Conservation (phyloP, 2,113 vertebrate genomes). For the Grantiella picta region DNA sequence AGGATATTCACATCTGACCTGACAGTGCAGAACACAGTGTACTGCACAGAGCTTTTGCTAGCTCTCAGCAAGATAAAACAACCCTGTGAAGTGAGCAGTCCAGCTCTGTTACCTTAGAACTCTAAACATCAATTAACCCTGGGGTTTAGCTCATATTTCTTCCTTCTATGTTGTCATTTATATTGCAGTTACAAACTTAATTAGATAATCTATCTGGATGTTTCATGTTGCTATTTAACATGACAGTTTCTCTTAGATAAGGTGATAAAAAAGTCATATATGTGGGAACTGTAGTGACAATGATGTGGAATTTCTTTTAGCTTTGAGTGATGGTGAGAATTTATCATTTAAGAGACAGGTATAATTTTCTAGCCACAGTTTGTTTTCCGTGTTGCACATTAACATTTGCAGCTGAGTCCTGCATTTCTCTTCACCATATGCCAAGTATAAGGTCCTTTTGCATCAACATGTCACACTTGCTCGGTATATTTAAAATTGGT, state of each 20-base stretch:
- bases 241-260: slow-evolving; percentile 6
- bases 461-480: background rate
- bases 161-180: background rate
- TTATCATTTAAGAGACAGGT: slow-evolving; percentile 32
- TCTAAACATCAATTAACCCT: background rate
- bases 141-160: background rate
- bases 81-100: background rate
- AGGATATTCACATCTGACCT: background rate
- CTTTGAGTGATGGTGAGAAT: slow-evolving; percentile 41
- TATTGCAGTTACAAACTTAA: background rate
- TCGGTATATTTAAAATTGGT: slow-evolving; percentile 11
- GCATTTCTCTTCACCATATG: slow-evolving; percentile 8
- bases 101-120: background rate
- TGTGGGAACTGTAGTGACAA: slow-evolving; percentile 1
- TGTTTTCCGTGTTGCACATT: background rate
- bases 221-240: slow-evolving; percentile 3
- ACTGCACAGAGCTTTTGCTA: background rate
- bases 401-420: background rate
- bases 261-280: slow-evolving; percentile 16
- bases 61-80: background rate
- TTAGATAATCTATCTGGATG: slow-evolving; percentile 10
- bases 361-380: slow-evolving; percentile 17
- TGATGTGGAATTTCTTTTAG: background rate
- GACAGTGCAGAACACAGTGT: background rate
- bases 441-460: slow-evolving; percentile 3